Conservation (phyloP, 2,797 vertebrate genomes). For the Heterohyrax brucei region DNA sequence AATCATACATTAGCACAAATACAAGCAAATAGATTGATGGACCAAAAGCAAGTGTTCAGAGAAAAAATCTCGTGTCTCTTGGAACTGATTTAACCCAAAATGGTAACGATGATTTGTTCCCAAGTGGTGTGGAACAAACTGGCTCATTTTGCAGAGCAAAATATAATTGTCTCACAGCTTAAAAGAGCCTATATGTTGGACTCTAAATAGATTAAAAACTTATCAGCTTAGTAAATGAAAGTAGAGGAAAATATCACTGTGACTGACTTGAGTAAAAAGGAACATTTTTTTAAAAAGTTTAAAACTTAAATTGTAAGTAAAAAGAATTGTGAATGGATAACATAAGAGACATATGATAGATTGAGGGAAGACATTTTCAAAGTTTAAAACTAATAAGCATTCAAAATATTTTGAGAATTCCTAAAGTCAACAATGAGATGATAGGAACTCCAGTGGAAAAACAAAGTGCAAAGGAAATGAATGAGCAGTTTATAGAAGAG, state of each 20-base stretch:
- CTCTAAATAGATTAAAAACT: not conserved
- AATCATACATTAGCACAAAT: slow-evolving; percentile 9
- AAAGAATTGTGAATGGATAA: not conserved
- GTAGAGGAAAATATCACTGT: too few relatives aligned
- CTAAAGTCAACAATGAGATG: not conserved
- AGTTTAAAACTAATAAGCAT: not conserved
- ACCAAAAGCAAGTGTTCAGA: not conserved
- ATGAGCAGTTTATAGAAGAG: not conserved
- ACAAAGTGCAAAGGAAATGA: not conserved
- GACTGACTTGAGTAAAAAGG: not conserved
- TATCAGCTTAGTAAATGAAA: not conserved
- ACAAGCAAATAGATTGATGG: slow-evolving; percentile 1
- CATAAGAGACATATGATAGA: not conserved
- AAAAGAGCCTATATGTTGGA: not conserved
- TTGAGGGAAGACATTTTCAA: not conserved
- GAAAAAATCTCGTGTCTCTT: not conserved
- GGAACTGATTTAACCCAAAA: slow-evolving; percentile 31
- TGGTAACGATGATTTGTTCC: not conserved
- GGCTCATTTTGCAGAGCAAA: not conserved
- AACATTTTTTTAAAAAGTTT: not conserved
- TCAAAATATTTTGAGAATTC: not conserved
- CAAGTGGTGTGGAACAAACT: not conserved
- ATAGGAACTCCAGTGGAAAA: not conserved
- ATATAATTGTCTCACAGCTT: not conserved
- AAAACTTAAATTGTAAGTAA: not conserved